Evolutionary conservation across 2,113 vertebrate genomes (phyloP).

Genomic region (Syngnathoides biaculeatus): DNA sequence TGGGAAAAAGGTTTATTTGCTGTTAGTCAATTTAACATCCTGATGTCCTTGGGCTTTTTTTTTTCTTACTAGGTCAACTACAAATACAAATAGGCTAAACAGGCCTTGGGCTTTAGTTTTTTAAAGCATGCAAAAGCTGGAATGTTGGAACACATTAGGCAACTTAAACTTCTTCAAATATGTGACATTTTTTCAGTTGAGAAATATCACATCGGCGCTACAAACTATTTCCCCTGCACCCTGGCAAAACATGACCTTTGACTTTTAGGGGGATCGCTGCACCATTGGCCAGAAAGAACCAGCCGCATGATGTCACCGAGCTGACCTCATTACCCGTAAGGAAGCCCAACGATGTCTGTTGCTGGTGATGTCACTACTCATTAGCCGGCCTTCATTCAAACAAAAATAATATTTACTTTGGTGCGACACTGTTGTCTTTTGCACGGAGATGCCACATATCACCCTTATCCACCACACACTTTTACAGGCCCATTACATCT

Average conservation of each 20-base stretch:
- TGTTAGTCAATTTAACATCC: not conserved
- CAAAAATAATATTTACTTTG: conserved; percentile 46
- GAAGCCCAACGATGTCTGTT: conserved; percentile 32
- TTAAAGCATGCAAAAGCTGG: conserved; percentile 1
- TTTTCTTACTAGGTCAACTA: not conserved
- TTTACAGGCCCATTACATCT: conserved; percentile 25
- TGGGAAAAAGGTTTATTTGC: not conserved
- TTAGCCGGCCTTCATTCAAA: conserved; percentile 34
- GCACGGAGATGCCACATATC: conserved; percentile 52
- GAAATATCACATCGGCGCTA: not conserved
- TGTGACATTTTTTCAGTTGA: not conserved
- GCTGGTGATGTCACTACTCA: conserved; percentile 49
- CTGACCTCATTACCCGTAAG: conserved; percentile 19
- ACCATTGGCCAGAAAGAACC: conserved; percentile 16
- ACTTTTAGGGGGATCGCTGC: conserved; percentile 1
- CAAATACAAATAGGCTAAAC: not conserved
- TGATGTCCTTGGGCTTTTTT: not conserved
- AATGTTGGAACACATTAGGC: not conserved
- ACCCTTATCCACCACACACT: conserved; percentile 33
- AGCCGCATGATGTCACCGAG: conserved; percentile 50
- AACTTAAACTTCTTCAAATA: not conserved
- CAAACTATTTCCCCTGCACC: not conserved
- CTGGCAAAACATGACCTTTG: not conserved
- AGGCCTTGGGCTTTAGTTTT: not conserved
- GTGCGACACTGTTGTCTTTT: conserved; percentile 50